A percentile compares a stretch with the other conserved stretches of the same genome.
These are phyloP conservation scores for Sipunculus nudus DNA, from an alignment of 2,888 invertebrate species.

Conservation along the genomic window DNA sequence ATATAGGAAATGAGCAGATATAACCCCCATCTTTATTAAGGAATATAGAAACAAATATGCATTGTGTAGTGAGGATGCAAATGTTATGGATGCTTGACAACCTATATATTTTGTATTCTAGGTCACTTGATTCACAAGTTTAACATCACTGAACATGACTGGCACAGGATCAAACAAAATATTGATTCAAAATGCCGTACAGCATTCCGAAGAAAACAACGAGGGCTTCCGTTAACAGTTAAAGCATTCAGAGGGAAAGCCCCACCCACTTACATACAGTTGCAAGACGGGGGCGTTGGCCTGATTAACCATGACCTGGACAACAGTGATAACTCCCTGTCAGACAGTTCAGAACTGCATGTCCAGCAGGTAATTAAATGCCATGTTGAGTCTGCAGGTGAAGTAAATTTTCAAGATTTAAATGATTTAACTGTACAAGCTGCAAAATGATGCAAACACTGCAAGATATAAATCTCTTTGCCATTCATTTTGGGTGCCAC, in stretches of 20 bases:
- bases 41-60: too few relatives aligned
- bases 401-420: too few relatives aligned
- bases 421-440: too few relatives aligned
- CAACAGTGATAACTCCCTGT: constrained; percentile 10
- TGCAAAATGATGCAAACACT: too few relatives aligned
- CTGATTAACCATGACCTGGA: neutral
- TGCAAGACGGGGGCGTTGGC: neutral
- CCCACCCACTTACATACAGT: constrained; percentile 26
- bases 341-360: constrained; percentile 17
- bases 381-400: too few relatives aligned
- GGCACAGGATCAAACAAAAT: constrained; percentile 70
- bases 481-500: too few relatives aligned
- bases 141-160: constrained; percentile 69
- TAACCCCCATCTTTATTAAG: too few relatives aligned
- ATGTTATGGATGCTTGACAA: too few relatives aligned
- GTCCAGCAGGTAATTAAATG: constrained; percentile 13
- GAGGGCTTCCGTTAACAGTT: constrained; percentile 62
- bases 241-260: constrained; percentile 63
- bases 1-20: too few relatives aligned
- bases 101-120: constrained; percentile 30
- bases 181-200: constrained; percentile 71
- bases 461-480: too few relatives aligned
- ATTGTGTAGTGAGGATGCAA: too few relatives aligned
- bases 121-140: constrained; percentile 69
- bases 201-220: constrained; percentile 63